phyloP scores from a whole-genome alignment of 2,888 invertebrate species.

The Leptinotarsa juncta region DNA sequence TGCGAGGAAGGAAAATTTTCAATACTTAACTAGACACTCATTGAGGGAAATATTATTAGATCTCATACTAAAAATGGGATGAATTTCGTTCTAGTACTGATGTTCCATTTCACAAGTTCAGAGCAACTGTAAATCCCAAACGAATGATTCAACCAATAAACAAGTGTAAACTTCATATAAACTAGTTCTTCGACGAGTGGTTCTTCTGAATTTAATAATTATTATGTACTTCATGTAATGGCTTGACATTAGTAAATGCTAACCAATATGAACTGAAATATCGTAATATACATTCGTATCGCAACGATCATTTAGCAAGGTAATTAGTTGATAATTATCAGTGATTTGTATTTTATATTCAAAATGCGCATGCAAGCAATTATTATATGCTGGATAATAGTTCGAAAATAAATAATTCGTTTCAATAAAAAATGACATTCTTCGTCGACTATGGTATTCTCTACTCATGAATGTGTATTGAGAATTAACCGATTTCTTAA shows the following conservation, averaged over 20 bases:
- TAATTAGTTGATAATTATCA: slow-evolving; percentile 5
- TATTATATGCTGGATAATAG: not conserved
- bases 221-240: not conserved
- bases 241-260: not conserved
- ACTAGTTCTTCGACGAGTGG: not conserved
- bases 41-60: too few species aligned
- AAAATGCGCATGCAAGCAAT: slow-evolving; percentile 8
- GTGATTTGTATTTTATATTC: slow-evolving; percentile 11
- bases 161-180: not conserved
- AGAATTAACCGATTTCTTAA: not conserved
- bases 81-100: too few species aligned
- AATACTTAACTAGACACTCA: too few species aligned
- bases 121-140: too few species aligned
- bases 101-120: too few species aligned
- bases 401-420: slow-evolving; percentile 1
- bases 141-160: too few species aligned
- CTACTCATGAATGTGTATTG: slow-evolving; percentile 3
- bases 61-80: too few species aligned
- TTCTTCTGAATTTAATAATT: not conserved
- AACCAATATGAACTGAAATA: not conserved
- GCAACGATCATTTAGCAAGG: slow-evolving; percentile 11
- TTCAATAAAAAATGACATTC: slow-evolving; percentile 1
- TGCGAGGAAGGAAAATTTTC: too few species aligned
- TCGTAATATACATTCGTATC: not conserved
- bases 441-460: not conserved